Conservation (phyloP, 2,113 vertebrate genomes). For the Isichthys henryi region DNA sequence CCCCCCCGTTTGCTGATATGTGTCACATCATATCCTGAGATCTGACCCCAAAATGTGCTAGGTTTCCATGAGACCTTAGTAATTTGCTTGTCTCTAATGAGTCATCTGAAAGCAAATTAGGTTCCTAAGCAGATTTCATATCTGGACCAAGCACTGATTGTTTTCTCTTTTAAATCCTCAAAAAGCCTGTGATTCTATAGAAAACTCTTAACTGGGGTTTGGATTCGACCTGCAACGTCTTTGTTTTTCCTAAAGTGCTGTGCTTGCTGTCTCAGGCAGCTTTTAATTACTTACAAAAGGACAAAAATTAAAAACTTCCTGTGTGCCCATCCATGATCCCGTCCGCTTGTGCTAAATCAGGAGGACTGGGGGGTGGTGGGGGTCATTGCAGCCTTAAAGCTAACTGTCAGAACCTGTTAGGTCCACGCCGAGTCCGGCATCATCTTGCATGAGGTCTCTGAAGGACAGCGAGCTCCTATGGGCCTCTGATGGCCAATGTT, state of each 20-base stretch:
- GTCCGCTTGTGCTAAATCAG: background rate
- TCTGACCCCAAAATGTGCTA: background rate
- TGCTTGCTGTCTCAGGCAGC: background rate
- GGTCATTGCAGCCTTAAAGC: background rate
- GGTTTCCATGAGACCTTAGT: background rate
- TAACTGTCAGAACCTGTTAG: background rate
- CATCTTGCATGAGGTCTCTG: background rate
- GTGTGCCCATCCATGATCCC: background rate
- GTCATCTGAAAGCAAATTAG: background rate
- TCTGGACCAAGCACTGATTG: background rate
- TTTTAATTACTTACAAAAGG: background rate
- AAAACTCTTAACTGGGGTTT: background rate
- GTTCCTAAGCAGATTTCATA: background rate
- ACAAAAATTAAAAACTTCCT: background rate
- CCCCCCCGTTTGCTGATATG: background rate
- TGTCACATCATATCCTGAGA: background rate
- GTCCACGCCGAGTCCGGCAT: background rate
- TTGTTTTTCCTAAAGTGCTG: background rate
- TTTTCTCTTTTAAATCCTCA: background rate
- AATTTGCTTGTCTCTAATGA: background rate
- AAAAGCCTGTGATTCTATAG: background rate
- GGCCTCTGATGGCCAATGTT: conserved; percentile 2
- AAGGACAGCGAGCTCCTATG: background rate
- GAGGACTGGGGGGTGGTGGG: background rate
- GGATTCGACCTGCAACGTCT: background rate